These are phyloP conservation scores for Aphaenogaster floridana DNA, from an alignment of 1,140 invertebrate genomes.

Conservation along the genomic window DNA sequence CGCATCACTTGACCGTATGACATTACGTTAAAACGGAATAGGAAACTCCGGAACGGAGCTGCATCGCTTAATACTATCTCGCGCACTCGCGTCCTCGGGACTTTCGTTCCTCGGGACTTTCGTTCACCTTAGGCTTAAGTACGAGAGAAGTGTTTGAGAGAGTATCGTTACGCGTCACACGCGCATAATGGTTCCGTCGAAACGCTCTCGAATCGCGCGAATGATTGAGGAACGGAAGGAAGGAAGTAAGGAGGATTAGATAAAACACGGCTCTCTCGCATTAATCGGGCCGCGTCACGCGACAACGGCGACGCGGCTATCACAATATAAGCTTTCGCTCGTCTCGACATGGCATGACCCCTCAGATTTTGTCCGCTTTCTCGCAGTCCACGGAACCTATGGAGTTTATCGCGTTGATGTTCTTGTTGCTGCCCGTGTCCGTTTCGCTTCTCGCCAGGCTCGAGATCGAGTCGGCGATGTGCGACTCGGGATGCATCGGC, in stretches of 20 bases:
- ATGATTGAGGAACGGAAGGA: constrained; percentile 41
- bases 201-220: background rate
- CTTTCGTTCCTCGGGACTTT: background rate
- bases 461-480: constrained; percentile 77
- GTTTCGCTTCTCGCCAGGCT: constrained; percentile 77
- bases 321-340: constrained; percentile 80
- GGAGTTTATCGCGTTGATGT: constrained; percentile 74
- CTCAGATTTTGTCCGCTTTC: constrained; percentile 81
- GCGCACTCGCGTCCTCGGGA: background rate
- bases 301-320: constrained; percentile 81
- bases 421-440: constrained; percentile 73
- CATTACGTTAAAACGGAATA: constrained; percentile 44
- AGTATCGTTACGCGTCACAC: constrained; percentile 4
- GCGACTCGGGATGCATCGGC: constrained; percentile 81
- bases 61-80: constrained; percentile 26
- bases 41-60: background rate
- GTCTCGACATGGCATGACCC: background rate
- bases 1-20: background rate
- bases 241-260: background rate
- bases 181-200: background rate
- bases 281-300: constrained; percentile 75
- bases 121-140: constrained; percentile 67
- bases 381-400: constrained; percentile 77
- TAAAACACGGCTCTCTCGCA: constrained; percentile 70
- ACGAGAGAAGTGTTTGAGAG: constrained; percentile 71